phyloP scores from a whole-genome alignment of 2,797 vertebrate species.

The Avahi laniger region DNA sequence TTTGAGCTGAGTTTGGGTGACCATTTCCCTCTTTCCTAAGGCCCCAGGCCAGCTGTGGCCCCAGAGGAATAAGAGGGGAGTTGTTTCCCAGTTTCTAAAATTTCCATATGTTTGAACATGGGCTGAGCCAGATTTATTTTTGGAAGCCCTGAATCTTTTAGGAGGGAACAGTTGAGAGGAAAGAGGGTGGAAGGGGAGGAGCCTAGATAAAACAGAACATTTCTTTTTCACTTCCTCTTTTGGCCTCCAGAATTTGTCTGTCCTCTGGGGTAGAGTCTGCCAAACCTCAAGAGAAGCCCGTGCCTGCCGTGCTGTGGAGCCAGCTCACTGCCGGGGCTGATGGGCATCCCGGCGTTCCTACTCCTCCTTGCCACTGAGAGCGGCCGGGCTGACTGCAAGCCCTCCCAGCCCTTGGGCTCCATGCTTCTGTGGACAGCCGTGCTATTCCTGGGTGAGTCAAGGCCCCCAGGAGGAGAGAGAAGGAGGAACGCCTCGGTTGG shows the following conservation, averaged over 20 bases:
- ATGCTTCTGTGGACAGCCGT: constrained; percentile 64
- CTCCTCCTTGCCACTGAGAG: neutral
- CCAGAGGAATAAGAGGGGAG: neutral
- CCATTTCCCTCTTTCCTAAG: neutral
- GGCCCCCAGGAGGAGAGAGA: neutral
- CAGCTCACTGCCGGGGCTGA: neutral
- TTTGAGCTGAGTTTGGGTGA: neutral
- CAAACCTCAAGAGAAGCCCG: neutral
- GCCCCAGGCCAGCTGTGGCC: neutral
- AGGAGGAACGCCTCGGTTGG: neutral
- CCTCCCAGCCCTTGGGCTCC: neutral
- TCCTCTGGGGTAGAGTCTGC: neutral
- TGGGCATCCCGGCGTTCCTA: neutral
- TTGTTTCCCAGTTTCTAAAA: neutral
- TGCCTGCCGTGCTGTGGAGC: neutral
- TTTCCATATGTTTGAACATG: constrained; percentile 6
- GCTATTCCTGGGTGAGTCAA: constrained; percentile 60
- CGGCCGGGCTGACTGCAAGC: fast-evolving
- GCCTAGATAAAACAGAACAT: constrained; percentile 36
- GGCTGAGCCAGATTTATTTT: constrained; percentile 16
- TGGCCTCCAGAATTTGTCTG: neutral
- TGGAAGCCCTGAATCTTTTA: constrained; percentile 28
- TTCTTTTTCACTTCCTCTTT: constrained; percentile 73
- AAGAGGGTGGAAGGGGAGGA: constrained; percentile 63
- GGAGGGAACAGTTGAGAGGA: constrained; percentile 26